Evolutionary conservation across 2,113 vertebrate species (phyloP), one percentile per base, ranked within the genome.

Genomic region (Vanacampus margaritifer): DNA sequence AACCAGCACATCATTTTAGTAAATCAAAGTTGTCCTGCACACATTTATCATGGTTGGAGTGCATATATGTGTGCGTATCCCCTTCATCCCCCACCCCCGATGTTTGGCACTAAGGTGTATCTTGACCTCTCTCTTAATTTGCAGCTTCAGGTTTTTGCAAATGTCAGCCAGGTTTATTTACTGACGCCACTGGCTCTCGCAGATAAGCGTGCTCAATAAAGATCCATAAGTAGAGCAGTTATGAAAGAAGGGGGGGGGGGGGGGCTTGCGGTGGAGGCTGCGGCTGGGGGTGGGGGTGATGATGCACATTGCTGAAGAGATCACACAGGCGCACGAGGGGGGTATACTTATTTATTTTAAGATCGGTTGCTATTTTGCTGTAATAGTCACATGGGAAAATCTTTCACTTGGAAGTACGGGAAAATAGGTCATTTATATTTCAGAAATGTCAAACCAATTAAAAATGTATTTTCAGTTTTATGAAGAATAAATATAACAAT

Each of bases 401-500:
- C 74, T 72, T 73, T 73, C 73, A 77, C 78, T 87, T 81, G 71
- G 84, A 88, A 86, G 78, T 79, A 76, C 61, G 63, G 67, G 64
- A 76, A 89, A 89, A 83, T 82, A 79, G 87, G 87, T 86, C 86
- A 84, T 86, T 75, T 82, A 84, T 84, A 83, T 81, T 81, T 88
- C 84, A 85, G 73, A 83, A 78, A 84, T 85, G 82, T 79, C 78
- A 83, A 45, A 58, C 67, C 75, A 86, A 85, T 86, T 81, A 75
- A 76, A 84, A 83, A 87, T 86, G 82, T 68, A 87, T 85, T 81
- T 80, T 71, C 28, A 36, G 37, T 61, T 73, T 70, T 81, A 87
- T 92, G 86, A 94, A 93, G 92, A 90, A 92, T 92, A 71, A 93
- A 75, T 69, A 43, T 0, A 88, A 74, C 85, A 77, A 93, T 91